These are phyloP conservation scores for Lophius piscatorius DNA, from an alignment of 2,113 vertebrate species.

Conservation along the genomic window DNA sequence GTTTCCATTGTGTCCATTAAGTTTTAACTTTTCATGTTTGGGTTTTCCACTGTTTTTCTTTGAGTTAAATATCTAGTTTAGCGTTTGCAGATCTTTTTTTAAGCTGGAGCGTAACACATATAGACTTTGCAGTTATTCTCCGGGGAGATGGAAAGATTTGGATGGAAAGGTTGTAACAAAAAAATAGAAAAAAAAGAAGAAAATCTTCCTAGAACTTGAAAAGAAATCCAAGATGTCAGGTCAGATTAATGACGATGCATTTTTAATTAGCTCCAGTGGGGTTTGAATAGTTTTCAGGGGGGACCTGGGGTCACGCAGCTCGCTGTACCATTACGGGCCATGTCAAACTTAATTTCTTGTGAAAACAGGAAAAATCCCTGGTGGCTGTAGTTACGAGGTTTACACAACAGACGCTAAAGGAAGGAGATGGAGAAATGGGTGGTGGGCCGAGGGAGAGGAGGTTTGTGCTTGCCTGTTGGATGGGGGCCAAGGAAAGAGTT, in stretches of 20 bases:
- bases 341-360: slow-evolving; percentile 59
- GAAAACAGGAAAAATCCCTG: slow-evolving; percentile 52
- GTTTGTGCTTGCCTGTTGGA: slow-evolving; percentile 25
- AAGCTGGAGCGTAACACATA: too few relatives aligned
- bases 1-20: too few relatives aligned
- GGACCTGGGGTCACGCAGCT: slow-evolving; percentile 28
- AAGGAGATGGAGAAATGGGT: slow-evolving; percentile 18
- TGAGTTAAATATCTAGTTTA: too few relatives aligned
- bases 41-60: too few relatives aligned
- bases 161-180: slow-evolving; percentile 34
- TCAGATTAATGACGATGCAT: slow-evolving; percentile 49
- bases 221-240: slow-evolving; percentile 32
- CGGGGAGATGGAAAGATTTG: slow-evolving; percentile 26
- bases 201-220: too few relatives aligned
- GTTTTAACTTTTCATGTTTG: too few relatives aligned
- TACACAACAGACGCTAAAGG: slow-evolving; percentile 43
- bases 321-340: slow-evolving; percentile 40
- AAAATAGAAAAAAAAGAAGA: slow-evolving; percentile 44
- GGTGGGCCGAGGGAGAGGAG: slow-evolving; percentile 29
- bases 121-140: too few relatives aligned
- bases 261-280: slow-evolving; percentile 50
- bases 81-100: too few relatives aligned
- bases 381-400: slow-evolving; percentile 41
- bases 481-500: slow-evolving; percentile 45
- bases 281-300: slow-evolving; percentile 36